Evolutionary conservation across 92 coral and sea anemone species (phyloP).

Genomic region (Zoanthus solanderi): DNA sequence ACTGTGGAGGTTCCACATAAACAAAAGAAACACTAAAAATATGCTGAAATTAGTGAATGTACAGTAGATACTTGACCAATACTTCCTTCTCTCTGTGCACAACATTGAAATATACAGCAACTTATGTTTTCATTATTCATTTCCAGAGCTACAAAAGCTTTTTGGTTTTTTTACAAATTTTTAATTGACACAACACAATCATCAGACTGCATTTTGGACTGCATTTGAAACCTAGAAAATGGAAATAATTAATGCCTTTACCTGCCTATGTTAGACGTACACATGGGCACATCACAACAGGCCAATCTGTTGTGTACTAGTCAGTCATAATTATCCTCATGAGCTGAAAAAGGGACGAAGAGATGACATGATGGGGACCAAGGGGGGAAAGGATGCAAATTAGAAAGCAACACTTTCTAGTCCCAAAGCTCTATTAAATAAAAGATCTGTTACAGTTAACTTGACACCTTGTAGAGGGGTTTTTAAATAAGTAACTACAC

Average conservation of each 20-base stretch:
- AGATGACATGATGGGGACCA: constrained; percentile 27
- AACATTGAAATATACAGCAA: constrained; percentile 28
- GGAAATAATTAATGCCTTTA: constrained; percentile 29
- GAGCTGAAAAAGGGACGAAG: constrained; percentile 30
- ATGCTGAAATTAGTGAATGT: constrained; percentile 31
- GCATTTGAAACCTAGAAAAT: constrained; percentile 29
- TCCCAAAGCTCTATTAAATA: constrained; percentile 28
- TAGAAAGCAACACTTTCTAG: constrained; percentile 34
- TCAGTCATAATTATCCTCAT: constrained; percentile 12
- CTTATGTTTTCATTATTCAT: constrained; percentile 28
- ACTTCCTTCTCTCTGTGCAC: constrained; percentile 29
- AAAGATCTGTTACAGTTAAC: constrained; percentile 23
- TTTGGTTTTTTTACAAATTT: constrained; percentile 29
- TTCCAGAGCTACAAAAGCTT: constrained; percentile 26
- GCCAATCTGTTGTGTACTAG: constrained; percentile 20
- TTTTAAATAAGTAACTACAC: constrained; percentile 20
- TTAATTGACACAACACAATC: constrained; percentile 26
- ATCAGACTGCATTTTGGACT: constrained; percentile 28
- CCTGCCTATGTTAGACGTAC: constrained; percentile 28
- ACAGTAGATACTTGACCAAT: constrained; percentile 30
- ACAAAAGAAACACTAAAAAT: constrained; percentile 26
- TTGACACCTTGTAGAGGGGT: constrained; percentile 13
- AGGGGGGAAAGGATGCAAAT: constrained; percentile 38
- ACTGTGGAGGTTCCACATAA: constrained; percentile 30
- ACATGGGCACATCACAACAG: constrained; percentile 30